These are phyloP conservation scores for Vanessa cardui DNA, from an alignment of 2,888 invertebrate species.

Conservation along the genomic window DNA sequence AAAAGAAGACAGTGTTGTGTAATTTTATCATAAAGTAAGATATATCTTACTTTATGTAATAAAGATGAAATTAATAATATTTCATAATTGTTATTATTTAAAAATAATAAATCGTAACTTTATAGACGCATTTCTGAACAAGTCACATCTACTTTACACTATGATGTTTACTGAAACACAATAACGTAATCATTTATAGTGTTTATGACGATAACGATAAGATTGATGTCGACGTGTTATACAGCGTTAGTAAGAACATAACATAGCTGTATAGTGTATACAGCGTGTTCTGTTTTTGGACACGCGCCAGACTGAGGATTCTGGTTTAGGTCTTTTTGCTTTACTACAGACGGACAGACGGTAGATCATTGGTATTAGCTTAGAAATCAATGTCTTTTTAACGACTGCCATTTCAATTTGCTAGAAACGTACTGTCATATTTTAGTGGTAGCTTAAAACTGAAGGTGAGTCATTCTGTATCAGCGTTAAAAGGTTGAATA, in stretches of 20 bases:
- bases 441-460: constrained; percentile 16
- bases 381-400: constrained; percentile 43
- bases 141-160: background rate
- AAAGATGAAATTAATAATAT: no score
- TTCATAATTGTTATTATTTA: background rate
- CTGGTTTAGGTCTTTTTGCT: constrained; percentile 44
- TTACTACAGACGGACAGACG: constrained; percentile 5
- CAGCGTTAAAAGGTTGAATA: background rate
- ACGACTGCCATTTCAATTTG: constrained; percentile 37
- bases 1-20: no score
- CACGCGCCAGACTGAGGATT: constrained; percentile 54
- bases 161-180: background rate
- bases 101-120: no score
- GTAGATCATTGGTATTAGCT: constrained; percentile 43
- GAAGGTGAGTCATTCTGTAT: constrained; percentile 16
- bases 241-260: background rate
- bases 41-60: no score
- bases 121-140: background rate
- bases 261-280: constrained; percentile 21
- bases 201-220: background rate
- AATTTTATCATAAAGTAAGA: no score
- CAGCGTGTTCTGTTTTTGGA: constrained; percentile 52
- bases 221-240: constrained; percentile 8
- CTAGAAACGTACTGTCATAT: constrained; percentile 23
- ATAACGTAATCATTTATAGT: background rate